A percentile compares a stretch with the other conserved stretches of the same genome.
phyloP scores from a whole-genome alignment of 2,113 vertebrate genomes.

The Neogale vison region DNA sequence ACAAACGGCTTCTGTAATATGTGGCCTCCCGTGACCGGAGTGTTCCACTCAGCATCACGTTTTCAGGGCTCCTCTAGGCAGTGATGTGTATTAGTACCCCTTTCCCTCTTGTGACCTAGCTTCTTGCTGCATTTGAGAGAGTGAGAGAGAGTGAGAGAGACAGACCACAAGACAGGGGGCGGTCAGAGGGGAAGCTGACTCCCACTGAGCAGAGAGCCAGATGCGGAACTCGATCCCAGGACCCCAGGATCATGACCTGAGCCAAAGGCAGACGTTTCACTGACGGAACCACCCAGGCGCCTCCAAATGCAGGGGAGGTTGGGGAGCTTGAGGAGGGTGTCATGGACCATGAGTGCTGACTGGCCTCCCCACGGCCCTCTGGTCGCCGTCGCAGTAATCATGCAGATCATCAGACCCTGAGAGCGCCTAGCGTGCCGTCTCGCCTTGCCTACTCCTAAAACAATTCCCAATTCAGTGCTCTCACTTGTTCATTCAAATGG shows the following conservation, averaged over 20 bases:
- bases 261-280: too few species aligned
- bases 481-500: background rate
- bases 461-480: background rate
- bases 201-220: too few species aligned
- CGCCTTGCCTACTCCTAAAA: background rate
- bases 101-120: background rate
- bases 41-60: background rate
- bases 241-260: too few species aligned
- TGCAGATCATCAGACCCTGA: background rate
- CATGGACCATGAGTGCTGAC: too few species aligned
- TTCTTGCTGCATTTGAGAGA: background rate
- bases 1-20: fast-evolving
- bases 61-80: fast-evolving
- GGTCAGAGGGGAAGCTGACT: too few species aligned
- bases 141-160: background rate
- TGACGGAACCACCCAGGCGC: too few species aligned
- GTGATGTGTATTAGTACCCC: fast-evolving
- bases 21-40: background rate
- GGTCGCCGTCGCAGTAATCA: fast-evolving
- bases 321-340: too few species aligned
- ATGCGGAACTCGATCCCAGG: too few species aligned
- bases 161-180: too few species aligned
- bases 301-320: fast-evolving
- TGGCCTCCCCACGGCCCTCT: fast-evolving
- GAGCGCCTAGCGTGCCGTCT: background rate